A percentile compares a stretch with the other conserved stretches of the same genome.
Conservation (phyloP, 2,888 invertebrate genomes). For the Gonocerus acuteangulatus region DNA sequence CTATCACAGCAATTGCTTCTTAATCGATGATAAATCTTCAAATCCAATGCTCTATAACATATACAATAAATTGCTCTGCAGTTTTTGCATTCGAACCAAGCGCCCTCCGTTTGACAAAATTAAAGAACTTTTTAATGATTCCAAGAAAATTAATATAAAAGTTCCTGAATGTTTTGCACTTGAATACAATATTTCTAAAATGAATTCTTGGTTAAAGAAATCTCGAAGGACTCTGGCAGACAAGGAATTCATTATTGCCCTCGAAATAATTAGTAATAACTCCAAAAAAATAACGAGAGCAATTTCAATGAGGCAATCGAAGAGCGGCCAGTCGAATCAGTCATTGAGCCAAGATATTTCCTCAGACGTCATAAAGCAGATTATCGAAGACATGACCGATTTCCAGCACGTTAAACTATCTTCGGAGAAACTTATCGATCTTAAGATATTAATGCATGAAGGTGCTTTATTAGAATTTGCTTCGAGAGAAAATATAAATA, state of each 20-base stretch:
- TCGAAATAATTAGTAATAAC: slow-evolving; percentile 8
- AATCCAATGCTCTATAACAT: slow-evolving; percentile 8
- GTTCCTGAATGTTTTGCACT: slow-evolving; percentile 31
- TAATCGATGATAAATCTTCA: slow-evolving; percentile 3
- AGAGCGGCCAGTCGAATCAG: background rate
- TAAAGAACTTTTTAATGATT: slow-evolving; percentile 1
- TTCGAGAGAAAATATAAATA: slow-evolving; percentile 26
- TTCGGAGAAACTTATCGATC: slow-evolving; percentile 17
- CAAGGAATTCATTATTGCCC: slow-evolving; percentile 7
- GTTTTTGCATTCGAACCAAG: slow-evolving; percentile 31
- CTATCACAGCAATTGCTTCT: slow-evolving; percentile 28
- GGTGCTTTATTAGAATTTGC: slow-evolving; percentile 34
- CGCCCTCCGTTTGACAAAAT: slow-evolving; percentile 26
- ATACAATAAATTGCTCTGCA: slow-evolving; percentile 22
- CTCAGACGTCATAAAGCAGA: background rate
- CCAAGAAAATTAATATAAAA: slow-evolving; percentile 26
- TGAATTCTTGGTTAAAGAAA: slow-evolving; percentile 21
- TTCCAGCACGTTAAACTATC: slow-evolving; percentile 2
- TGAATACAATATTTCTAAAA: slow-evolving; percentile 16
- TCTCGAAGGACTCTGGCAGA: slow-evolving; percentile 4
- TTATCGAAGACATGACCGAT: slow-evolving; percentile 7
- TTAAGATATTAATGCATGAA: slow-evolving; percentile 32
- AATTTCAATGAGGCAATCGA: background rate
- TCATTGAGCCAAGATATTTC: background rate
- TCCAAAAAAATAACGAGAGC: slow-evolving; percentile 4